phyloP scores from a whole-genome alignment of 2,113 vertebrate species.

The Notarius quadriscutis region DNA sequence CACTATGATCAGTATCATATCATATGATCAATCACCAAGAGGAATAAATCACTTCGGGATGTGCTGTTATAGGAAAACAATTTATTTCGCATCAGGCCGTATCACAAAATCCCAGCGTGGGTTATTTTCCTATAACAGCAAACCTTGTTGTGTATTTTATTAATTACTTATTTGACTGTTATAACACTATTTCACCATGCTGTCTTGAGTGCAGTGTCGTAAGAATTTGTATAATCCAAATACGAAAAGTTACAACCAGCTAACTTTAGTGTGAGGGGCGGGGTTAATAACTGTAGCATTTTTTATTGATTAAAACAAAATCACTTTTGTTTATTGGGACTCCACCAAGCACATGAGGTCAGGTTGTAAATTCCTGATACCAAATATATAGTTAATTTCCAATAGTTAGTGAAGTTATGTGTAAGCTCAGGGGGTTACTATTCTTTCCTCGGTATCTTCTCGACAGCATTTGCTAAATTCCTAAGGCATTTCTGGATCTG shows the following conservation, averaged over 20 bases:
- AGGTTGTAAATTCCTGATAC: not conserved
- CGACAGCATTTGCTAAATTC: constrained; percentile 16
- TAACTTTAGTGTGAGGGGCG: not conserved
- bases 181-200: not conserved
- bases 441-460: not conserved
- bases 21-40: not conserved
- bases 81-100: not conserved
- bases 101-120: not conserved
- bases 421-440: not conserved
- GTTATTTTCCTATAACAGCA: not conserved
- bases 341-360: not conserved
- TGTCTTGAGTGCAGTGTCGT: not conserved
- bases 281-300: not conserved
- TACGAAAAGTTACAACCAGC: not conserved
- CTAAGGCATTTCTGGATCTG: constrained; percentile 35
- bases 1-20: not conserved
- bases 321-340: not conserved
- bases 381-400: not conserved
- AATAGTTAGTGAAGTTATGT: not conserved
- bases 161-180: not conserved
- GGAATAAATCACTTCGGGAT: not conserved
- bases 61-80: not conserved
- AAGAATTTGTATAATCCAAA: not conserved
- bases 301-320: not conserved
- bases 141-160: not conserved